Base-by-base conservation (phyloP, 2,797 vertebrate species). In the Mus caroli region DNA sequence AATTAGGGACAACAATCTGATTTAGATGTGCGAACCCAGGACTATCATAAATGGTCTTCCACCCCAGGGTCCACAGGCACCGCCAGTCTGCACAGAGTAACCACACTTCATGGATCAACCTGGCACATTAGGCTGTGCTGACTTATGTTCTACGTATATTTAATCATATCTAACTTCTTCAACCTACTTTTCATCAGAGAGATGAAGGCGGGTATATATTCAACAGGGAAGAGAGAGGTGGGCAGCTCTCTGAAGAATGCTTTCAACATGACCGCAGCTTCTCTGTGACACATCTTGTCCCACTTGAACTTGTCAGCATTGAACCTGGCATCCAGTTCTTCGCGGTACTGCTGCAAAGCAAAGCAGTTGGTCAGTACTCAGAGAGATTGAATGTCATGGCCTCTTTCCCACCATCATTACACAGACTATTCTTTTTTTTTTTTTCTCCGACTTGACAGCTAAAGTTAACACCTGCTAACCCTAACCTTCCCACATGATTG, bases 221-320 rank as follows among this genome's bases (percentile, higher is more conserved):
- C 99, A 96, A 99, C 98, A 0, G 99, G 99, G 97, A 99, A 99
- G 69, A 99, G 98, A 9, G 99, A 99, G 69, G 98, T 98, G 0
- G 99, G 99, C 60, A 99, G 98, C 91, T 99, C 99, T 96, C 99
- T 98, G 98, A 99, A 99, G 97, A 99, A 99, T 87, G 99, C 99
- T 98, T 99, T 99, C 95, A 99, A 97, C 98, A 99, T 98, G 54
- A 99, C 99, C 0, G 99, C 99, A 26, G 99, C 99, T 15, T 99
- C 99, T 50, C 99, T 99, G 88, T 99, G 99, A 96, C 99, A 99
- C 86, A 99, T 99, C 95, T 99, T 98, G 79, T 99, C 99, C 99
- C 99, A 99, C 98, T 99, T 99, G 92, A 99, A 99, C n/a, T 98
- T 90, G 62, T 99, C 99, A 43, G 98, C 97, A 28, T 99, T 99